phyloP scores from a whole-genome alignment of 2,888 invertebrate genomes.

The Agrotis puta region DNA sequence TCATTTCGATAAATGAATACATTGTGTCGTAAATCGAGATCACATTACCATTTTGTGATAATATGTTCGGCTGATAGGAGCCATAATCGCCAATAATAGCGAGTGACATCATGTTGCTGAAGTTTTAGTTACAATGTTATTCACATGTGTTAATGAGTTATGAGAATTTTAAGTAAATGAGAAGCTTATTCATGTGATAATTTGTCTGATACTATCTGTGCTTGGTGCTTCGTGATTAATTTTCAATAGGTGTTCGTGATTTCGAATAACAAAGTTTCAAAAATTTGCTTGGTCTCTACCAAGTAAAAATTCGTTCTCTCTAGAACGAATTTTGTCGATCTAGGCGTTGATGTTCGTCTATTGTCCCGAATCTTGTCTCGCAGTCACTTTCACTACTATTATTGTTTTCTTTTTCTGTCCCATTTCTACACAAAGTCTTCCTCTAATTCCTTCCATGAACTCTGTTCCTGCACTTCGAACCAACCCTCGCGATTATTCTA shows the following conservation, averaged over 20 bases:
- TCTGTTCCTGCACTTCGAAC: too few relatives aligned
- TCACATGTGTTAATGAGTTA: constrained; percentile 48
- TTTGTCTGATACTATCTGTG: background rate
- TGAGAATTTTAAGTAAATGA: constrained; percentile 18
- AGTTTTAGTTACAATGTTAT: constrained; percentile 52
- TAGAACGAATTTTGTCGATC: too few relatives aligned
- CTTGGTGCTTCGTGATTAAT: background rate
- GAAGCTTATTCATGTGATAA: background rate
- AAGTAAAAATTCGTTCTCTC: too few relatives aligned
- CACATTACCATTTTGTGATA: constrained; percentile 36
- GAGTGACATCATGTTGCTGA: constrained; percentile 51
- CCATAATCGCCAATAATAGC: constrained; percentile 52
- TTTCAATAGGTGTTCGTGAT: too few relatives aligned
- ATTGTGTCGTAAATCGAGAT: constrained; percentile 25
- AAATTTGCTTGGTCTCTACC: too few relatives aligned
- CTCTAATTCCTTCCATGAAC: too few relatives aligned
- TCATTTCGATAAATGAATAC: constrained; percentile 11
- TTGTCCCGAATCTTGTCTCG: too few relatives aligned
- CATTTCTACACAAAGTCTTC: too few relatives aligned
- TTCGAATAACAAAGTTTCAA: too few relatives aligned
- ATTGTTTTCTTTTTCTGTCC: too few relatives aligned
- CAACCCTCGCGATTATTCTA: background rate
- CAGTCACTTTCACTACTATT: too few relatives aligned
- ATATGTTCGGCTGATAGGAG: constrained; percentile 44
- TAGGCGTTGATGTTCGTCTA: too few relatives aligned